Evolutionary conservation across 2,797 vertebrate genomes (phyloP).

Genomic region (Cossypha niveicapilla): DNA sequence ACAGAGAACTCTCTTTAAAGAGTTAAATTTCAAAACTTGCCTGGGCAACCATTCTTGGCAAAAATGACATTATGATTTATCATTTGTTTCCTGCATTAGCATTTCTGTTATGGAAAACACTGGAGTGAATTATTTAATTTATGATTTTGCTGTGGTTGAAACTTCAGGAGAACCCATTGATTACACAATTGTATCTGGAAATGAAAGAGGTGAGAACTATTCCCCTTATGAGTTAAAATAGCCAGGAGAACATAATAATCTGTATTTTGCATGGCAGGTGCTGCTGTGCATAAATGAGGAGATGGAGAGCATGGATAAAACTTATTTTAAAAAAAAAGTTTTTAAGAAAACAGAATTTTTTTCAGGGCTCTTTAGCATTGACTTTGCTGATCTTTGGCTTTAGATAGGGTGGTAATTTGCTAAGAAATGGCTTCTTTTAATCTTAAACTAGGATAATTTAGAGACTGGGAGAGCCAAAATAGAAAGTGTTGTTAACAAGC

Average conservation of each 20-base stretch:
- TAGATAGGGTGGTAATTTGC: not conserved
- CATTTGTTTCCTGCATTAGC: conserved; percentile 10
- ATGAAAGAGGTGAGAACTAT: conserved; percentile 58
- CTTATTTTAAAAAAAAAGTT: too few relatives aligned
- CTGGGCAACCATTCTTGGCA: not conserved
- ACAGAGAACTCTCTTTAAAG: not conserved
- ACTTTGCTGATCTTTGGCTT: not conserved
- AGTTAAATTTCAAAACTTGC: not conserved
- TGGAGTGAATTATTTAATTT: conserved; percentile 33
- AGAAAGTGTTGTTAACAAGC: not conserved
- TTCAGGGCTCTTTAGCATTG: not conserved
- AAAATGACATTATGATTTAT: not conserved
- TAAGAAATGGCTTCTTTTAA: not conserved
- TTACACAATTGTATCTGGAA: conserved; percentile 58
- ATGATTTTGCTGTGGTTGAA: conserved; percentile 4
- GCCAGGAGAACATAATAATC: not conserved
- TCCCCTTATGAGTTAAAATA: not conserved
- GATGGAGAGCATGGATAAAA: not conserved
- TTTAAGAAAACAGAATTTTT: not conserved
- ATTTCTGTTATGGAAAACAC: conserved; percentile 1
- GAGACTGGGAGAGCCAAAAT: not conserved
- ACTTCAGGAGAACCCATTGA: not conserved
- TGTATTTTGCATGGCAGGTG: not conserved
- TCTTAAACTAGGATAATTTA: not conserved
- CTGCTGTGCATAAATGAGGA: not conserved